phyloP scores from a whole-genome alignment of 2,797 vertebrate species.

The Diplodus puntazzo region DNA sequence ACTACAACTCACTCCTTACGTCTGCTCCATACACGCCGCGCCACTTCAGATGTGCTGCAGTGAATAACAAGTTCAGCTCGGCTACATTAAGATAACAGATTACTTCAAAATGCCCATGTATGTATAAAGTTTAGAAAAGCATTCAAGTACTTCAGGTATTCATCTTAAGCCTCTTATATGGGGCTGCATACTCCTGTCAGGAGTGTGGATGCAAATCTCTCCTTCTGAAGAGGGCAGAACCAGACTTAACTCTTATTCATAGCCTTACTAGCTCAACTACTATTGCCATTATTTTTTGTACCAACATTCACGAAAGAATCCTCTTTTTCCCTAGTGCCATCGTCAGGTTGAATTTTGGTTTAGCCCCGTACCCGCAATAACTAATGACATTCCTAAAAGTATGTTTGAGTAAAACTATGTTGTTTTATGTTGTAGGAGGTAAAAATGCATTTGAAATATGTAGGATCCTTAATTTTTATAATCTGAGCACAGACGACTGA shows the following conservation, averaged over 20 bases:
- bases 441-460: too few relatives aligned
- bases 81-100: conserved; percentile 46
- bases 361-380: background rate
- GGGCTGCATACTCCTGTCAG: conserved; percentile 20
- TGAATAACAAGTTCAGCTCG: conserved; percentile 21
- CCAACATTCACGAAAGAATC: background rate
- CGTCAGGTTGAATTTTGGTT: background rate
- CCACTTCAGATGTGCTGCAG: conserved; percentile 19
- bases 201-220: conserved; percentile 25
- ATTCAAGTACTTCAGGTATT: conserved; percentile 33
- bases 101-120: conserved; percentile 12
- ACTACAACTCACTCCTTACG: conserved; percentile 48
- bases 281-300: background rate
- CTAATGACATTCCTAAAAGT: background rate
- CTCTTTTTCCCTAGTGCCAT: background rate
- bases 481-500: too few relatives aligned
- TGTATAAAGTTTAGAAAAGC: conserved; percentile 44
- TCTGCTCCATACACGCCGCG: background rate
- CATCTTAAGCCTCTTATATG: conserved; percentile 14
- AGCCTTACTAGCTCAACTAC: background rate
- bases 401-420: too few relatives aligned
- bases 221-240: conserved; percentile 23
- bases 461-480: too few relatives aligned
- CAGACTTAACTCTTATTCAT: conserved; percentile 23
- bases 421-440: too few relatives aligned